A percentile compares a stretch with the other conserved stretches of the same genome.
phyloP scores from a whole-genome alignment of 2,888 invertebrate species.

The Aspidiotus destructor region DNA sequence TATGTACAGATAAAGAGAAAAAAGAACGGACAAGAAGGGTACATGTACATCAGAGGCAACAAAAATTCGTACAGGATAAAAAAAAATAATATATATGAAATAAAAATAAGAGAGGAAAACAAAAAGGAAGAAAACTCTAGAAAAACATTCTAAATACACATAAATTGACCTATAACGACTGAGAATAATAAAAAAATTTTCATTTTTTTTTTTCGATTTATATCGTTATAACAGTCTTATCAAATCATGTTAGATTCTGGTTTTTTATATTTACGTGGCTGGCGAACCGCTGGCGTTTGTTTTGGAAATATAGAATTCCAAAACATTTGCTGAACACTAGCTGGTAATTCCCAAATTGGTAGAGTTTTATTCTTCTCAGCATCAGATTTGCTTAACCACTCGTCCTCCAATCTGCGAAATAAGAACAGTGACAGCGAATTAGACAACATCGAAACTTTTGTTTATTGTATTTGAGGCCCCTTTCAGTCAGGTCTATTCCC shows the following conservation, averaged over 20 bases:
- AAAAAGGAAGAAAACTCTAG: not conserved
- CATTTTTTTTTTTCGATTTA: too few relatives aligned
- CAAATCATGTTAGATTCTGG: slow-evolving; percentile 19
- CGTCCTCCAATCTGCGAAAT: slow-evolving; percentile 24
- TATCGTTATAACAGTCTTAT: slow-evolving; percentile 26
- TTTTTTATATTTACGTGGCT: slow-evolving; percentile 29
- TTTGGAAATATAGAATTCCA: slow-evolving; percentile 30
- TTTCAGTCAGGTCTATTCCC: too few relatives aligned
- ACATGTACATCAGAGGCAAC: not conserved
- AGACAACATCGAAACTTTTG: too few relatives aligned
- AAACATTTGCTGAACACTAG: slow-evolving; percentile 27
- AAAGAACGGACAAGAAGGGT: not conserved
- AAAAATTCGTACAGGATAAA: not conserved
- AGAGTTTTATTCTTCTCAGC: slow-evolving; percentile 14
- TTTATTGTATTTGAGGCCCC: too few relatives aligned
- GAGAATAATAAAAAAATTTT: not conserved
- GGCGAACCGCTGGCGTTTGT: slow-evolving; percentile 22
- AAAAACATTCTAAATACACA: slow-evolving; percentile 5
- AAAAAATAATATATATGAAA: not conserved
- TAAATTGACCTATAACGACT: slow-evolving; percentile 11
- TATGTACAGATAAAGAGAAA: not conserved
- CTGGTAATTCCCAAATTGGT: slow-evolving; percentile 31
- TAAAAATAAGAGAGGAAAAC: not conserved
- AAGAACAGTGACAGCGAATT: too few relatives aligned
- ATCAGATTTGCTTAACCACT: slow-evolving; percentile 27